Conservation (phyloP, 2,888 invertebrate genomes). For the Octonoba sinensis region DNA sequence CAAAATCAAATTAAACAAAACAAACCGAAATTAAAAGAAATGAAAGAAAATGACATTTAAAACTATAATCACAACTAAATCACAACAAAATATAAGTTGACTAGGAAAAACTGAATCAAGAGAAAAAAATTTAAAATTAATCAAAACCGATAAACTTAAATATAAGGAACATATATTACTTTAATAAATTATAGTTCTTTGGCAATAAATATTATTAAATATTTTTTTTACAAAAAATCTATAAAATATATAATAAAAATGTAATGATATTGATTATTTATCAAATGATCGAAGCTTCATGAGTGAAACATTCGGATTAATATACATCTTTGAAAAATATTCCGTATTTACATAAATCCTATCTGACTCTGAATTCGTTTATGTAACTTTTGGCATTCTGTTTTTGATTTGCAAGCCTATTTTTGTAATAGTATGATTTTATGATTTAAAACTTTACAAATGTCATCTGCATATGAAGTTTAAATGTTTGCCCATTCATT, state of each 20-base stretch:
- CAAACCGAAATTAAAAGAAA: slow-evolving; percentile 23
- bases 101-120: slow-evolving; percentile 25
- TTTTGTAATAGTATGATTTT: too few relatives aligned
- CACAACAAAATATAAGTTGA: slow-evolving; percentile 23
- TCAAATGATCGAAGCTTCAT: slow-evolving; percentile 13
- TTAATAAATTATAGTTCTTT: slow-evolving; percentile 8
- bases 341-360: slow-evolving; percentile 53
- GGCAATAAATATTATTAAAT: slow-evolving; percentile 19
- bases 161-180: slow-evolving; percentile 19
- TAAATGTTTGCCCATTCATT: too few relatives aligned
- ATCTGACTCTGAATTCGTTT: background rate
- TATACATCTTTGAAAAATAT: slow-evolving; percentile 19
- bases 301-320: slow-evolving; percentile 1
- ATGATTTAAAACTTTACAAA: too few relatives aligned
- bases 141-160: slow-evolving; percentile 17
- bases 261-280: slow-evolving; percentile 23
- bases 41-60: slow-evolving; percentile 12
- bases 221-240: slow-evolving; percentile 39
- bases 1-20: slow-evolving; percentile 44
- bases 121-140: slow-evolving; percentile 19
- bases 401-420: too few relatives aligned
- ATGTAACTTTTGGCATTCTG: too few relatives aligned
- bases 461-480: too few relatives aligned
- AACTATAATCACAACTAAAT: slow-evolving; percentile 26
- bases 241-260: slow-evolving; percentile 48